Conservation (phyloP, 2,113 vertebrate species). For the Parus major region DNA sequence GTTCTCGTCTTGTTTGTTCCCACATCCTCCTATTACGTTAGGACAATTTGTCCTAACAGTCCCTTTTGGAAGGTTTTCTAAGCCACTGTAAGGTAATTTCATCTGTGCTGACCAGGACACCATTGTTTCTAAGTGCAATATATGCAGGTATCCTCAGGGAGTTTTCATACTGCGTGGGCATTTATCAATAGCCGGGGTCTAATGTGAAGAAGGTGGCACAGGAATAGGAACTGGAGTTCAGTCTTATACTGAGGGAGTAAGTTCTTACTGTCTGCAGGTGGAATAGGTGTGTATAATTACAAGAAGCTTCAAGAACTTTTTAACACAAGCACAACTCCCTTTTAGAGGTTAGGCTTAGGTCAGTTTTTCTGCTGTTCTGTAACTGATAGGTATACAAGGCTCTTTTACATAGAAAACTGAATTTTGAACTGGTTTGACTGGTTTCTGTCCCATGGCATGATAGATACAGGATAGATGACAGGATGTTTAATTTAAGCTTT, state of each 20-base stretch:
- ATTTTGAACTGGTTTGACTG: not conserved
- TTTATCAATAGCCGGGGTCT: not conserved
- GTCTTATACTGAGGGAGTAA: not conserved
- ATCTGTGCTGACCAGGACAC: slow-evolving; percentile 32
- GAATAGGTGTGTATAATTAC: not conserved
- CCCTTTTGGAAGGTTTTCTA: slow-evolving; percentile 14
- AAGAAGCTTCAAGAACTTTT: not conserved
- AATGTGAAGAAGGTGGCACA: not conserved
- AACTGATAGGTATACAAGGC: not conserved
- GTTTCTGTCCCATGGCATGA: not conserved
- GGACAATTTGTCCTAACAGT: not conserved
- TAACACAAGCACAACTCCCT: not conserved
- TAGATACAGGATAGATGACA: not conserved
- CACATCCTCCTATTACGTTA: slow-evolving; percentile 60
- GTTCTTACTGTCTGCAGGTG: not conserved
- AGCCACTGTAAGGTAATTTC: slow-evolving; percentile 31
- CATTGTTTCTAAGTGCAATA: not conserved
- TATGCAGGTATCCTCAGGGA: not conserved
- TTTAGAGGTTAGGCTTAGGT: not conserved
- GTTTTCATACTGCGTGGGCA: not conserved
- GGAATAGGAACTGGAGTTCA: not conserved
- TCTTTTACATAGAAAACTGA: not conserved
- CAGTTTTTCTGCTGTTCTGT: not conserved
- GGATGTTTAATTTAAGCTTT: not conserved
- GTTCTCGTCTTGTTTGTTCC: slow-evolving; percentile 46